Base-by-base conservation (phyloP, 2,113 vertebrate species). In the Catharus bicknelli region DNA sequence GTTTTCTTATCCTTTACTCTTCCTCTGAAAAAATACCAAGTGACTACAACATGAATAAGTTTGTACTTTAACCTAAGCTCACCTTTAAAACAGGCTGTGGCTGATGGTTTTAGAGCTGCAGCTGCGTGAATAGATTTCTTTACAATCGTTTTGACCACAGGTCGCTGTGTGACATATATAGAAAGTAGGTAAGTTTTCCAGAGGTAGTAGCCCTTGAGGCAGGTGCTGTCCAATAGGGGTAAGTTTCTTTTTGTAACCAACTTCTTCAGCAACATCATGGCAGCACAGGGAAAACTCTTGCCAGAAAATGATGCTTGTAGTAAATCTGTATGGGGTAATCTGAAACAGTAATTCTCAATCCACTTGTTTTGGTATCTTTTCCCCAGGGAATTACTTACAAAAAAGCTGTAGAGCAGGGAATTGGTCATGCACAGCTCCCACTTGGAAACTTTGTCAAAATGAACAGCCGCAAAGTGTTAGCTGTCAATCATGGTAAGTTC, bases 391-490 rank as follows among this genome's bases (percentile, higher is more conserved):
- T 99, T 66, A 99, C 98, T 23, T 99, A 98, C 78, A 98, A 97
- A 94, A 98, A 97, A 92, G 99, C 99, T 12, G 95, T 98, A 83
- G 98, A 98, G 85, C 97, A 98, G 54, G 99, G 98, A 83, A 98
- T 99, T 55, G 62, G 96, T 51, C 99, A 99, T 27, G 99, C 99
- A 18, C 99, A 99, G 91, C 99, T 99, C 38, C 99, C 99, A 1
- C 98, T 99, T 57, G 97, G 97, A 91, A 98, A 97, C 79, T 99
- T 99, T 89, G 99, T 99, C 85, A 99, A 98, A 96, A 99, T 99
- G 99, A 99, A 99, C 93, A 99, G 98, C 95, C 98, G 99, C 25
- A 99, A 99, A 93, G 99, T 99, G 82, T 97, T 99, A 87, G 98
- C 99, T 1, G 98, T 99, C 82, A 99, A 99, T 96, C 99, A 99